phyloP scores from a whole-genome alignment of 2,113 vertebrate species.

The Salvelinus fontinalis region DNA sequence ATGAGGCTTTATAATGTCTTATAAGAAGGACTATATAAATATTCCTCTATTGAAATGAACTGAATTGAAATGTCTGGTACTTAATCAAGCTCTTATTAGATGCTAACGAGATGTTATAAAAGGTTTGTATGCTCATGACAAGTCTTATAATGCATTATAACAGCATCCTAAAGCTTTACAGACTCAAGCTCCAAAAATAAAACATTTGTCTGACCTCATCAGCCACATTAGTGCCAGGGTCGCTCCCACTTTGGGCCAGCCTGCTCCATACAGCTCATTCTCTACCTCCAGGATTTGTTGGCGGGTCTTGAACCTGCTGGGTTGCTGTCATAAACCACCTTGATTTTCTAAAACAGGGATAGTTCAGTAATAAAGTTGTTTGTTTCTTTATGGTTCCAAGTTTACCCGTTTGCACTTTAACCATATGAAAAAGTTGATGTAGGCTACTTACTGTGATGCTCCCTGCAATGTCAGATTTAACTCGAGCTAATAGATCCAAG shows the following conservation, averaged over 20 bases:
- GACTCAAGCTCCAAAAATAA: background rate
- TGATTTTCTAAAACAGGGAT: constrained; percentile 84
- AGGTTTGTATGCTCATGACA: too few species aligned
- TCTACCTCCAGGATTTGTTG: constrained; percentile 92
- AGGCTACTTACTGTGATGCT: constrained; percentile 87
- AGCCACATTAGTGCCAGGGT: constrained; percentile 94
- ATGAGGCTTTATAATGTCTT: too few species aligned
- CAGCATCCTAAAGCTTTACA: background rate
- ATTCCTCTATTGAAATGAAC: too few species aligned
- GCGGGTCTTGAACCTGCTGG: constrained; percentile 89
- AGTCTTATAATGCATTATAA: background rate
- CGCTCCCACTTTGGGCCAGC: constrained; percentile 91
- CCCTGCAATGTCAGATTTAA: constrained; percentile 88
- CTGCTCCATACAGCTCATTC: constrained; percentile 85
- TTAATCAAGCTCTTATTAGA: too few species aligned
- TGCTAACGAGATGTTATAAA: too few species aligned
- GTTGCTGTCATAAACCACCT: constrained; percentile 87
- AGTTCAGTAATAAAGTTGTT: background rate
- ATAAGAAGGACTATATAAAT: background rate
- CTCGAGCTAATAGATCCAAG: constrained; percentile 84
- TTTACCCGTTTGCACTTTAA: background rate
- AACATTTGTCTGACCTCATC: constrained; percentile 79
- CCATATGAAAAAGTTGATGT: background rate
- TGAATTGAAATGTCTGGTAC: too few species aligned
- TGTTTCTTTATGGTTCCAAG: background rate